Evolutionary conservation across 2,888 invertebrate species (phyloP).

Genomic region (Nomada ruficornis): DNA sequence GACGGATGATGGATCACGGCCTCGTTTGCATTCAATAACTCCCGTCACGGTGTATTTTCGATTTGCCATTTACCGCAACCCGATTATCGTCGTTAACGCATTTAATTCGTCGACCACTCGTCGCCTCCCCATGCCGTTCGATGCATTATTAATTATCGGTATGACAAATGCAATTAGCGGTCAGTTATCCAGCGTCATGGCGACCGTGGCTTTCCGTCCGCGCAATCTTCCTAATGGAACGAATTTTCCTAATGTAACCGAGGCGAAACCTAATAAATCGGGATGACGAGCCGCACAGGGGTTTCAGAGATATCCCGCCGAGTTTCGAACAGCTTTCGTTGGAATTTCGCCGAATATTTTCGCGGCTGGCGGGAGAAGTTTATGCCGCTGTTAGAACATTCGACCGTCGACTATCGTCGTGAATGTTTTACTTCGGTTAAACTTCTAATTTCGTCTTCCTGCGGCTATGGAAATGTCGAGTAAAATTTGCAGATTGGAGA

Average conservation of each 20-base stretch:
- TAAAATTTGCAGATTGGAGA: background rate
- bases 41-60: constrained; percentile 70
- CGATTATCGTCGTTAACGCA: constrained; percentile 74
- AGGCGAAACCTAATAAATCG: constrained; percentile 25
- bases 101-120: constrained; percentile 70
- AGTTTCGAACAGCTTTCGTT: background rate
- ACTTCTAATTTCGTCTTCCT: background rate
- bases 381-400: background rate
- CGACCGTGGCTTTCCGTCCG: constrained; percentile 24
- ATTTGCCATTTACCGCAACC: constrained; percentile 73
- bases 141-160: constrained; percentile 73
- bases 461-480: background rate
- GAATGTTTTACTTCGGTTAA: background rate
- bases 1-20: constrained; percentile 68
- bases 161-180: constrained; percentile 73
- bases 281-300: background rate
- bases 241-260: constrained; percentile 49
- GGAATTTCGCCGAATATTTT: constrained; percentile 2
- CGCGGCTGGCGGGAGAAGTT: background rate
- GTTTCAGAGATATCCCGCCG: background rate
- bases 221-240: constrained; percentile 58
- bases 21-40: constrained; percentile 74
- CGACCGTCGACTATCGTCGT: background rate
- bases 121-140: constrained; percentile 59
- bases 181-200: constrained; percentile 50